These are phyloP conservation scores for Melangyna quadrimaculata DNA, from an alignment of 2,888 invertebrate species.

Conservation along the genomic window DNA sequence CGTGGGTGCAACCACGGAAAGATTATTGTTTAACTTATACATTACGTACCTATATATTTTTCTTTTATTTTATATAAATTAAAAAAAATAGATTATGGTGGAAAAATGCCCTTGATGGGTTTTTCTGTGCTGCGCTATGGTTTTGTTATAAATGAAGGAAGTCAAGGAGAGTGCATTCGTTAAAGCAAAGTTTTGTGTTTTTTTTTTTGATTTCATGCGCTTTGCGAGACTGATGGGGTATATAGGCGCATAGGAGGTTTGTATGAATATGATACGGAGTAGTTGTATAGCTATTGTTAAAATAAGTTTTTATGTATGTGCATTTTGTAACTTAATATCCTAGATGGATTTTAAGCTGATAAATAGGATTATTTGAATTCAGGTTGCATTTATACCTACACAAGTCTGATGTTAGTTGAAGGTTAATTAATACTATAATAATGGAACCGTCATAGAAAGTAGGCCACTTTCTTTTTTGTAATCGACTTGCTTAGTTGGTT, in stretches of 20 bases:
- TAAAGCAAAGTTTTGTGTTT: no score
- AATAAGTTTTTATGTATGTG: not conserved
- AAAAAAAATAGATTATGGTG: slow-evolving; percentile 6
- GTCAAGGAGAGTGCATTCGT: slow-evolving; percentile 28
- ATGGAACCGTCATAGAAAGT: no score
- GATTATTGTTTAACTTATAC: slow-evolving; percentile 9
- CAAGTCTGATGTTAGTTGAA: not conserved
- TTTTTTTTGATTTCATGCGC: not conserved
- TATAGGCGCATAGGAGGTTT: not conserved
- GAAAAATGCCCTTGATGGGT: slow-evolving; percentile 23
- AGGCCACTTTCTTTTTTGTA: no score
- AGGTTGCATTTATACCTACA: not conserved
- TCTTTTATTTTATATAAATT: not conserved
- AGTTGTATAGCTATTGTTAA: not conserved
- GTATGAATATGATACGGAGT: not conserved
- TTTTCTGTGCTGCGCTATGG: not conserved
- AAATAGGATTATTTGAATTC: not conserved
- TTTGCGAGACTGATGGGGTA: not conserved
- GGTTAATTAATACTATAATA: not conserved
- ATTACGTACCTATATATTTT: not conserved
- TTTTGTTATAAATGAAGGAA: not conserved
- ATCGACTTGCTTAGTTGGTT: no score
- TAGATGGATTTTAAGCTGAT: not conserved
- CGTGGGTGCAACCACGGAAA: slow-evolving; percentile 30
- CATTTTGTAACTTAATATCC: not conserved